These are phyloP conservation scores for Tortrix viridana DNA, from an alignment of 2,888 invertebrate genomes.

Conservation along the genomic window DNA sequence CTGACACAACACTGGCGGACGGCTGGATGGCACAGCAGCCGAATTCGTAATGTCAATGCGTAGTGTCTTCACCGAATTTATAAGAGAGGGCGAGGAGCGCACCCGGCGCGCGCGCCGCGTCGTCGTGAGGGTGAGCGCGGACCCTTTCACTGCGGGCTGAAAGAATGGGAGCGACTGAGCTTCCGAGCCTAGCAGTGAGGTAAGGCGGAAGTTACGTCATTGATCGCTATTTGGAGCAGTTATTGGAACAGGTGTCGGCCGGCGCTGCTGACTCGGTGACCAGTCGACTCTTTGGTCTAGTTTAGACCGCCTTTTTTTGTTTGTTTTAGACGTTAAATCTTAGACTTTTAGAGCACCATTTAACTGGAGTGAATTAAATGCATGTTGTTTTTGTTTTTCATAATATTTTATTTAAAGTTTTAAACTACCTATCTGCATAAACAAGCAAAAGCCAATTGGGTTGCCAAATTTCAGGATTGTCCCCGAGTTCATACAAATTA, in stretches of 20 bases:
- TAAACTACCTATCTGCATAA: no score
- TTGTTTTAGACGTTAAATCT: not conserved
- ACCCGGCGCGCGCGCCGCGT: slow-evolving; percentile 56
- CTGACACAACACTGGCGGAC: slow-evolving; percentile 67
- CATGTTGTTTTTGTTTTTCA: no score
- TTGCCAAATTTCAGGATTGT: no score
- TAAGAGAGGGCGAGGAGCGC: slow-evolving; percentile 71
- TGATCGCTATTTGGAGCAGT: slow-evolving; percentile 66
- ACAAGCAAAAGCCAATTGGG: no score
- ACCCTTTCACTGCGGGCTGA: slow-evolving; percentile 82
- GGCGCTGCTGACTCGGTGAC: not conserved
- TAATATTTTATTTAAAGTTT: no score
- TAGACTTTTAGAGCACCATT: no score
- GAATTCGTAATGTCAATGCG: slow-evolving; percentile 82
- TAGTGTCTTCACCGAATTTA: slow-evolving; percentile 81
- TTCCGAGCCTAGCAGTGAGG: slow-evolving; percentile 78
- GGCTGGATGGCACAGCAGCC: slow-evolving; percentile 76
- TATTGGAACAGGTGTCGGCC: slow-evolving; percentile 59
- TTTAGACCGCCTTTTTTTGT: not conserved
- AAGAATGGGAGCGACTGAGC: slow-evolving; percentile 79
- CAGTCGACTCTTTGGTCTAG: slow-evolving; percentile 4
- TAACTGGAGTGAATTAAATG: no score
- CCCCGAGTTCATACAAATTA: no score
- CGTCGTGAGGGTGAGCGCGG: slow-evolving; percentile 80
- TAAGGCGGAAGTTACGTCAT: slow-evolving; percentile 79